Evolutionary conservation across 2,888 invertebrate species (phyloP), one percentile per base, ranked within the genome.

Genomic region (Tholera decimalis): DNA sequence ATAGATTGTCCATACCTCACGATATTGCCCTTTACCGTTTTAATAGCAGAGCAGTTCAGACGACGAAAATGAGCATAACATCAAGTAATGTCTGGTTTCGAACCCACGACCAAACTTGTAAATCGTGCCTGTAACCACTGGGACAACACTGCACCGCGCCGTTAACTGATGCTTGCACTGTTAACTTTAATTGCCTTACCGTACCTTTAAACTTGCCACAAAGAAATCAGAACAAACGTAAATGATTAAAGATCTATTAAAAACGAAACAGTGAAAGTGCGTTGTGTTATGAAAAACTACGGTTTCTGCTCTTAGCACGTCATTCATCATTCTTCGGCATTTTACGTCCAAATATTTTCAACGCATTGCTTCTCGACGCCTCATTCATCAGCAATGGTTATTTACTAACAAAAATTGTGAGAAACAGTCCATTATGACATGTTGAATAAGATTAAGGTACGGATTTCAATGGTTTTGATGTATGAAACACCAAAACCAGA

Each of bases 281-380:
- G 39, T 51, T 20, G 13, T 57, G 30, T 26, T 56, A 44, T 22
- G 50, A 75, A 78, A 80, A 81, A 66, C 47, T 22, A 28, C 39
- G 50, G 41, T 51, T 28, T 62, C 47, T 51, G 43, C 44, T 46
- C 56, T 68, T 28, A 61, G 24, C 64, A 58, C 49, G 46, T 78
- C 55, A 80, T 73, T 72, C 69, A 82, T 82, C 63, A 82, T 54
- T 64, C 68, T 73, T 67, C 13, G 51, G 39, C 64, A 73, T 82
- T 80, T 80, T 79, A 53, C 47, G 41, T 57, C 53, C 26, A 54
- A 75, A 66, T 41, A 59, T 69, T 65, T 69, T 50, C 30, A 73
- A 55, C 26, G 65, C 39, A 39, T 55, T 66, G 49, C 49, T 64
- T 50, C 54, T 59, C 50, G 55, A 37, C 49, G 54, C 62, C 59